phyloP scores from a whole-genome alignment of 2,888 invertebrate genomes.

The Dryomyza anilis region DNA sequence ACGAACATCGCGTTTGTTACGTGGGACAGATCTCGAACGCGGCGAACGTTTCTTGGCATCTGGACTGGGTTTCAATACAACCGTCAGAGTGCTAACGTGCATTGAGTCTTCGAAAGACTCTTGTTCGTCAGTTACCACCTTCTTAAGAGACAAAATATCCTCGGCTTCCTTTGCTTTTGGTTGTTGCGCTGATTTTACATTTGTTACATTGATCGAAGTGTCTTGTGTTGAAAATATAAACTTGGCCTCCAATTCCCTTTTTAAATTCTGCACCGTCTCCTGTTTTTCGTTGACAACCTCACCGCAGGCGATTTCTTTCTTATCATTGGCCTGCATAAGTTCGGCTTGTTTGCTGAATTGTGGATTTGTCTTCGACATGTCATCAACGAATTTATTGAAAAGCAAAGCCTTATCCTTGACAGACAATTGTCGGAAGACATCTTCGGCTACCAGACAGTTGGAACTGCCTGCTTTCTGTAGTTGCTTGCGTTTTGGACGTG shows the following conservation, averaged over 20 bases:
- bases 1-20: conserved; percentile 25
- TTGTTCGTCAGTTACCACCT: not conserved
- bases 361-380: conserved; percentile 49
- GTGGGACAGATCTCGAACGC: not conserved
- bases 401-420: conserved; percentile 55
- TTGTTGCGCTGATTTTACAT: conserved; percentile 8
- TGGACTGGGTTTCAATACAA: conserved; percentile 46
- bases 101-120: conserved; percentile 18
- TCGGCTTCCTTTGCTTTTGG: conserved; percentile 28
- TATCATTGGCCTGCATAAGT: conserved; percentile 40
- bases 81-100: conserved; percentile 50
- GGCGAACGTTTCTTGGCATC: conserved; percentile 23
- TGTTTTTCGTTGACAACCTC: conserved; percentile 48
- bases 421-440: conserved; percentile 50
- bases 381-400: conserved; percentile 52
- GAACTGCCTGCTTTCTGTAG: conserved; percentile 29
- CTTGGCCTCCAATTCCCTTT: conserved; percentile 48
- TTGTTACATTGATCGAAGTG: too few species aligned
- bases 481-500: conserved; percentile 27
- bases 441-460: conserved; percentile 51
- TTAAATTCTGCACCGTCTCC: conserved; percentile 46
- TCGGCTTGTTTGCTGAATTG: conserved; percentile 46
- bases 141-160: conserved; percentile 1
- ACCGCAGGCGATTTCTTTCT: conserved; percentile 42
- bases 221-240: conserved; percentile 12